Evolutionary conservation across 2,113 vertebrate genomes (phyloP).

Genomic region (Actinemys pallida): DNA sequence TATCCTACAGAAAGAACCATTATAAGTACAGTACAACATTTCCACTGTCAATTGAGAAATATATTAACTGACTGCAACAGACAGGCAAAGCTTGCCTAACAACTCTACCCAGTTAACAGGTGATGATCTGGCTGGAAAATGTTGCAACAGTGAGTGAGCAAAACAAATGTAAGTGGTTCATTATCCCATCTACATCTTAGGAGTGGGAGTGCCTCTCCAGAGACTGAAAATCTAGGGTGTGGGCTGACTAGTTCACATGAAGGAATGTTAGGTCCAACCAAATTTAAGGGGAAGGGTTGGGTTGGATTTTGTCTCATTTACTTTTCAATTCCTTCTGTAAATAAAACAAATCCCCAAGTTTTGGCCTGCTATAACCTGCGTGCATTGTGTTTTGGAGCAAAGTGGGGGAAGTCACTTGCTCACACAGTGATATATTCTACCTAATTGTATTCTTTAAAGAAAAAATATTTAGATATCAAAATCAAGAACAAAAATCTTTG

Average conservation of each 20-base stretch:
- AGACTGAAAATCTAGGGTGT: not conserved
- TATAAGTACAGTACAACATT: not conserved
- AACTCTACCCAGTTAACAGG: not conserved
- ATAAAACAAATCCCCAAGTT: not conserved
- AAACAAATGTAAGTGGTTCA: not conserved
- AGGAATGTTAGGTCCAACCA: not conserved
- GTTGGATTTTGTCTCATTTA: not conserved
- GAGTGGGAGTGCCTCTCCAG: not conserved
- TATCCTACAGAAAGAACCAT: not conserved
- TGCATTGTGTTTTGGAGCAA: not conserved
- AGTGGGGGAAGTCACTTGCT: not conserved
- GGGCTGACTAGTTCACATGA: not conserved
- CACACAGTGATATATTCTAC: not conserved
- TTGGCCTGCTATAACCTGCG: not conserved
- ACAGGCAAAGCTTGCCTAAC: not conserved
- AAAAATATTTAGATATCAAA: not conserved
- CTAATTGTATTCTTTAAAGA: not conserved
- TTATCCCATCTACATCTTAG: not conserved
- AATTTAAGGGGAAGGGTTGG: not conserved
- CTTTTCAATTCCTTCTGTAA: not conserved
- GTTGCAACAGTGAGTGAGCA: too few species aligned
- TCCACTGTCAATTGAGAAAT: rapidly evolving
- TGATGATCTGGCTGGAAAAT: not conserved
- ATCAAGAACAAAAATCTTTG: not conserved
- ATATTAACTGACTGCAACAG: not conserved